Conservation (phyloP, 2,797 vertebrate genomes). For the Sciaenops ocellatus region DNA sequence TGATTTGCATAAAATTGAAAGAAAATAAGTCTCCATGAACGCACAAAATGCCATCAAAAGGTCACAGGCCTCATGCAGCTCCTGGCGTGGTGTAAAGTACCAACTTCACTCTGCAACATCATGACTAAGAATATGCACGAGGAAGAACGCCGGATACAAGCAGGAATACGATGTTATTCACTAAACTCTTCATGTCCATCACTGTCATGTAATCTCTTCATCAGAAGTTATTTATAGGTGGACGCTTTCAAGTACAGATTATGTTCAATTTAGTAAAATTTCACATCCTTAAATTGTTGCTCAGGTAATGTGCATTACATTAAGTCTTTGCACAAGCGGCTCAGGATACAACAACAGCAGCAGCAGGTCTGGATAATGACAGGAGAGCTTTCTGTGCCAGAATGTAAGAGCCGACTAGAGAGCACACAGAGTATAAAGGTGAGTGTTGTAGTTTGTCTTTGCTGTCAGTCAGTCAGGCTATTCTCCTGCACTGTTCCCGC, state of each 20-base stretch:
- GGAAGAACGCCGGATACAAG: background rate
- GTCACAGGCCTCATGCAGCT: constrained; percentile 10
- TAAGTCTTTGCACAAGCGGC: background rate
- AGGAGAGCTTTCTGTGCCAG: background rate
- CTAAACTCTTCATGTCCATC: background rate
- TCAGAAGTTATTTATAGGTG: background rate
- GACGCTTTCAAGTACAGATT: background rate
- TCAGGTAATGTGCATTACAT: background rate
- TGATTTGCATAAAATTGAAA: constrained; percentile 33
- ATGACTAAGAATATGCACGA: background rate
- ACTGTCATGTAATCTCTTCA: background rate
- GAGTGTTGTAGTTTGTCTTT: background rate
- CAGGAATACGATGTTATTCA: background rate
- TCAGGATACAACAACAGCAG: background rate
- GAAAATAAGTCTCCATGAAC: background rate
- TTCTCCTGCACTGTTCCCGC: background rate
- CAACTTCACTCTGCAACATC: background rate
- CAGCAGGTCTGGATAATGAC: background rate
- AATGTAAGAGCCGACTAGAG: background rate
- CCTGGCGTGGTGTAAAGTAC: background rate
- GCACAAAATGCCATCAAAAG: background rate
- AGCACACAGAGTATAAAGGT: background rate
- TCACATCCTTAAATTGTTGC: background rate
- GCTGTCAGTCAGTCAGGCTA: background rate
- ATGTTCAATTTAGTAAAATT: background rate